A percentile compares a stretch with the other conserved stretches of the same genome.
These are phyloP conservation scores for Platygyra sinensis DNA, from an alignment of 64 coral and sea anemone genomes.

Conservation along the genomic window DNA sequence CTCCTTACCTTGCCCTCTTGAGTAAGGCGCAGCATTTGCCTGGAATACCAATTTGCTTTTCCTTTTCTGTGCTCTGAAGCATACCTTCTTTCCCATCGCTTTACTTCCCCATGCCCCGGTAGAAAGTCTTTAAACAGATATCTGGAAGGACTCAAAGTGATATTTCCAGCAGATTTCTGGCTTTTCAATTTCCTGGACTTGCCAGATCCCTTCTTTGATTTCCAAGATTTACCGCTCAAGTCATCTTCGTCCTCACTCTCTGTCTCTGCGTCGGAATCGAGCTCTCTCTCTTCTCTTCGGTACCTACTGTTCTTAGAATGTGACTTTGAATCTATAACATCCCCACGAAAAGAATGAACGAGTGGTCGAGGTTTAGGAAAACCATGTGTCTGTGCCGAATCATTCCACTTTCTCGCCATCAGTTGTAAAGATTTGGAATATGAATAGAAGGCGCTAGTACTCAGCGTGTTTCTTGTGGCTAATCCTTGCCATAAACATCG, in stretches of 20 bases:
- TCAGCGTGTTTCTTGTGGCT: background rate
- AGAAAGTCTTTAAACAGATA: conserved; percentile 46
- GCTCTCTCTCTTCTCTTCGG: background rate
- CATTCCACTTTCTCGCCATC: background rate
- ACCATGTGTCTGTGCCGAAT: background rate
- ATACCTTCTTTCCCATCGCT: conserved; percentile 42
- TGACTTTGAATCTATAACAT: background rate
- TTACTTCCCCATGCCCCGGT: conserved; percentile 24
- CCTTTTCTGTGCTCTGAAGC: conserved; percentile 7
- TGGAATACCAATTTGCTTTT: conserved; percentile 73
- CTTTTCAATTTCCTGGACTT: background rate
- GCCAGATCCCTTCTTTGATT: background rate
- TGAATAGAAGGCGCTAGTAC: background rate
- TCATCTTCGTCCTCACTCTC: conserved; percentile 26
- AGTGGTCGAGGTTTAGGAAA: background rate
- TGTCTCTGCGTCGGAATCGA: conserved; percentile 21
- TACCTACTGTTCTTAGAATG: background rate
- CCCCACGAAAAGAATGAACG: background rate
- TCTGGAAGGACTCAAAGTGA: conserved; percentile 31
- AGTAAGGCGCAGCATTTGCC: conserved; percentile 62
- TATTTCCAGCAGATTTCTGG: conserved; percentile 35
- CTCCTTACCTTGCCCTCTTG: conserved; percentile 36
- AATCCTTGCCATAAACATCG: background rate
- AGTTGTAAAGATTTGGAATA: background rate
- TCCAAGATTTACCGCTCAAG: background rate